Percentiles rank a stretch among this genome's conserved stretches.
Conservation (phyloP, 92 coral and sea anemone genomes). For the Umimayanthus chanpuru region DNA sequence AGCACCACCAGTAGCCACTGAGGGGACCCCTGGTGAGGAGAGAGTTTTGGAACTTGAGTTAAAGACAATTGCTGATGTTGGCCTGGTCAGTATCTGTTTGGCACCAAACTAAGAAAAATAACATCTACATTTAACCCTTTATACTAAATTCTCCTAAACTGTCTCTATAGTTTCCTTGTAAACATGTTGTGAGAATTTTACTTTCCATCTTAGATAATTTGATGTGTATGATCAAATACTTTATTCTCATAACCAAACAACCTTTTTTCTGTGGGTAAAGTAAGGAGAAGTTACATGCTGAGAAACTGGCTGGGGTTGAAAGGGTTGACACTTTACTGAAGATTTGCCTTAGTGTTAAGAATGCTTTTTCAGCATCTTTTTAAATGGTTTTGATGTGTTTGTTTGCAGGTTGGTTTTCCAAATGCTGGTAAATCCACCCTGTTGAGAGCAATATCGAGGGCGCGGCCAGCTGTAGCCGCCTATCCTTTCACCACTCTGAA, state of each 20-base stretch:
- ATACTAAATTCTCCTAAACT: too few species aligned
- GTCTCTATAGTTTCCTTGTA: too few species aligned
- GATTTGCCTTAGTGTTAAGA: background rate
- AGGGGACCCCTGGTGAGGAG: slow-evolving; percentile 93
- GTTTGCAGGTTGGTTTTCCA: slow-evolving; percentile 92
- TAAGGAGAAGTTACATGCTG: too few species aligned
- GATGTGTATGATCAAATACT: too few species aligned
- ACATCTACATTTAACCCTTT: too few species aligned
- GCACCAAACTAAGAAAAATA: background rate
- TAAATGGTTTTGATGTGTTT: background rate
- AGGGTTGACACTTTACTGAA: background rate
- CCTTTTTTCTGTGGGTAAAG: too few species aligned
- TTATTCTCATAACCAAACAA: too few species aligned
- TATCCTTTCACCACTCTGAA: slow-evolving; percentile 97
- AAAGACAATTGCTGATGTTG: slow-evolving; percentile 98
- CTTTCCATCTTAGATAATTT: too few species aligned
- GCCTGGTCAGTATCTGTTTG: slow-evolving; percentile 71
- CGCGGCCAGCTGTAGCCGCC: slow-evolving; percentile 95
- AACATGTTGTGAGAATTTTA: too few species aligned
- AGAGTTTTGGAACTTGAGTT: slow-evolving; percentile 85
- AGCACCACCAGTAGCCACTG: slow-evolving; percentile 73
- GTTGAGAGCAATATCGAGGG: slow-evolving; percentile 88
- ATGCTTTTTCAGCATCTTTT: too few species aligned
- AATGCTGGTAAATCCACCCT: slow-evolving; percentile 98
- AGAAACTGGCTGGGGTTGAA: too few species aligned